These are phyloP conservation scores for Scylla paramamosain DNA, from an alignment of 1,140 invertebrate genomes.

Conservation along the genomic window DNA sequence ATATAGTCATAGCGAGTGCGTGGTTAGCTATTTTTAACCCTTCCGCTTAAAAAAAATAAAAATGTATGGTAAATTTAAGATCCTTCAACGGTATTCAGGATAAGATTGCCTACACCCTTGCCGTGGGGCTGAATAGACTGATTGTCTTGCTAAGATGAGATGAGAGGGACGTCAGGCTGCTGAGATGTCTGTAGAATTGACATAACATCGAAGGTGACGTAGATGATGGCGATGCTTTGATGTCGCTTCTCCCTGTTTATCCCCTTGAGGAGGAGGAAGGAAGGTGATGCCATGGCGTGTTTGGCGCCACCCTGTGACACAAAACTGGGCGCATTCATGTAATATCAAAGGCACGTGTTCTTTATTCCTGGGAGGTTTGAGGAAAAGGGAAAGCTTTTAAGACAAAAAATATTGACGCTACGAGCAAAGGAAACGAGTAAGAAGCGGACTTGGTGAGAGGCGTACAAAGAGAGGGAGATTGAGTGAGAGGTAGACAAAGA, in stretches of 20 bases:
- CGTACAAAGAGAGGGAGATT: neutral
- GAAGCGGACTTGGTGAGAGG: neutral
- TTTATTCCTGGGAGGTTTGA: neutral
- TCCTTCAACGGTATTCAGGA: too few species aligned
- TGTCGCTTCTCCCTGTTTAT: neutral
- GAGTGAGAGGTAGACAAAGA: neutral
- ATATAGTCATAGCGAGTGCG: too few species aligned
- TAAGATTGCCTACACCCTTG: too few species aligned
- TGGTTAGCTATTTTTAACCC: too few species aligned
- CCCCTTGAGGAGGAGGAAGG: neutral
- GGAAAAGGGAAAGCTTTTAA: neutral
- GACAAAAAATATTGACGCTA: neutral
- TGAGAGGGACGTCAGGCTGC: neutral
- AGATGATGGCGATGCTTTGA: neutral
- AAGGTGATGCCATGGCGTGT: neutral
- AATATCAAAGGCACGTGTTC: neutral
- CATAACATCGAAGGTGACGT: neutral
- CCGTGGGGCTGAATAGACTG: too few species aligned
- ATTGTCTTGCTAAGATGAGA: neutral
- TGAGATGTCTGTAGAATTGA: neutral
- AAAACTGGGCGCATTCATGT: neutral
- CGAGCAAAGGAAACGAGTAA: neutral
- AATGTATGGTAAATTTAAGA: too few species aligned
- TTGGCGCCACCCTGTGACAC: neutral
- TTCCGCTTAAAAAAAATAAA: too few species aligned